Conservation (phyloP, 2,797 vertebrate genomes). For the Sebastes jordani region DNA sequence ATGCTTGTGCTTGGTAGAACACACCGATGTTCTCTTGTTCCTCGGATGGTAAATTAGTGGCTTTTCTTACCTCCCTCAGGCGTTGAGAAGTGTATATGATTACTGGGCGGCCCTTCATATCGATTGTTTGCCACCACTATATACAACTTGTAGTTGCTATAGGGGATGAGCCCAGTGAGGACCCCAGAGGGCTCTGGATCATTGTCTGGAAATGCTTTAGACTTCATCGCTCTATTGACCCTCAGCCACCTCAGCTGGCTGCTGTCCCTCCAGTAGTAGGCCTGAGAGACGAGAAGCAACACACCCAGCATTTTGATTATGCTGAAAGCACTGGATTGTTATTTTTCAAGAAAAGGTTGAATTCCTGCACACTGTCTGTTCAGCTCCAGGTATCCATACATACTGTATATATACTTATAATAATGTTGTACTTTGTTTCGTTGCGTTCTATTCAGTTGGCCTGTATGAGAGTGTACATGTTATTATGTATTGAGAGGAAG, state of each 20-base stretch:
- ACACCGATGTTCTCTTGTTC: not conserved
- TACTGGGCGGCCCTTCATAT: conserved; percentile 91
- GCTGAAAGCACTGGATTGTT: not conserved
- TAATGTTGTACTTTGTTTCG: not conserved
- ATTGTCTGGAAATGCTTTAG: conserved; percentile 86
- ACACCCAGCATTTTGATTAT: not conserved
- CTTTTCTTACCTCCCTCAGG: conserved; percentile 92
- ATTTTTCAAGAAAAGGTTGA: not conserved
- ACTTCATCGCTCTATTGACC: conserved; percentile 90
- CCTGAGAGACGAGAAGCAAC: conserved; percentile 76
- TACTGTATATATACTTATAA: not conserved
- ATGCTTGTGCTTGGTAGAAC: not conserved
- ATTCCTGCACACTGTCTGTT: not conserved
- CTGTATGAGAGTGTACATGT: not conserved
- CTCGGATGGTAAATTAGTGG: not conserved
- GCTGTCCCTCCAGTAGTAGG: conserved; percentile 97
- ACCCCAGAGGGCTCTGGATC: conserved; percentile 88
- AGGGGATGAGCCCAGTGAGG: conserved; percentile 89
- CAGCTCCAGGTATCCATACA: not conserved
- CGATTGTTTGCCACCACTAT: conserved; percentile 94
- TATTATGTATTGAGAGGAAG: not conserved
- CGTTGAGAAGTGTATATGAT: conserved; percentile 91
- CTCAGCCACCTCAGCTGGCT: conserved; percentile 92
- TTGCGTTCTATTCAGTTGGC: not conserved
- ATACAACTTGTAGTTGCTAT: conserved; percentile 97